Evolutionary conservation across 1,140 invertebrate genomes (phyloP), one percentile per base, ranked within the genome.

Genomic region (Oreohelix idahoensis): DNA sequence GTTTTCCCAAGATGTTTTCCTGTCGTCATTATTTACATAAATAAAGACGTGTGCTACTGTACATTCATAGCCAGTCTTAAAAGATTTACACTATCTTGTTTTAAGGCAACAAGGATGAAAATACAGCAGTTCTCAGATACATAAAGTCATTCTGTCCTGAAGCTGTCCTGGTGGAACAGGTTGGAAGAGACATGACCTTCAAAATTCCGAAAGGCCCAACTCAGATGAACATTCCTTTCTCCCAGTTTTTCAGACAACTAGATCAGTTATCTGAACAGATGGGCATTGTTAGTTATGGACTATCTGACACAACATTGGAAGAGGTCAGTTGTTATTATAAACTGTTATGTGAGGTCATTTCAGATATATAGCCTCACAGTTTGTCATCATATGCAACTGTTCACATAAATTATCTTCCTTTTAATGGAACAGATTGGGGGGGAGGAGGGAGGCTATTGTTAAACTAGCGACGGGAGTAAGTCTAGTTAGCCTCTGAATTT

Each of bases 131-230:
- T 0, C 63, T 87, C 53, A 36, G 80, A 8, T 85, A 88, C 73
- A 85, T 92, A 32, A 85, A 83, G 66, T 53, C 80, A 42, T 73
- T 84, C 11, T 76, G 90, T 26, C 88, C 89, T 4, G 83, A 63
- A n/a, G 86, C 89, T 74, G 73, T 73, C 42, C 53, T 92, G 0
- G 42, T 77, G 20, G 86, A 88, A 80, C 81, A 87, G 17, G 79
- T 89, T 70, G 87, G 88, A 13, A 78, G 81, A n/a, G 94, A 95
- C 82, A 79, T 94, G 0, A 89, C 91, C 15, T 94, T 93, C 83
- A 84, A 92, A 4, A 63, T 89, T 53, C 85, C 87, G 2, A 63
- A 79, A 26, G 63, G 80, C 26, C 53, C n/a, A 17, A 51, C 70
- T 23, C 51, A 20, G 26, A 83, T 81, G 26, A 71, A 58, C 1